Base-by-base conservation (phyloP, 2,888 invertebrate species). In the Ypsolopha sequella region DNA sequence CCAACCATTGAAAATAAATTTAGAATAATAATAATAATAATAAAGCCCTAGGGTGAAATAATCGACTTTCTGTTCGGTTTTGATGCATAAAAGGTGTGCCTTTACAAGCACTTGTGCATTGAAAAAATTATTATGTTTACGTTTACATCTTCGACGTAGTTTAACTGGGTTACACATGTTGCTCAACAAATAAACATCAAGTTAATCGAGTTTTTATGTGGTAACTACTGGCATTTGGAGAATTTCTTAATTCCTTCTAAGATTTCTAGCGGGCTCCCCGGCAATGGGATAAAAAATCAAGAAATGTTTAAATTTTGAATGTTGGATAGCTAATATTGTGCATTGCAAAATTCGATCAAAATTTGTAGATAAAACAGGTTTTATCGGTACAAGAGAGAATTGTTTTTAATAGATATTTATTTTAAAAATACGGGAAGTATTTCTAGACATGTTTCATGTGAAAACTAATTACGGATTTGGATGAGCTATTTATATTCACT, bases 151-250 rank as follows among this genome's bases (percentile, higher is more conserved):
- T 35, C 39, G 11, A 44, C 14, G 11, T 11, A 41, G 24, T 11
- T 9, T 14, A 51, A 47, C 36, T 41, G 33, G 51, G 49, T 49
- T 49, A 49, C 39, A 24, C 48, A 36, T 38, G 34, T 50, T 50
- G 43, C 50, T 13, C 14, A 50, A 50, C 48, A 41, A 48, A 39
- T 48, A 48, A 48, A 48, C 33, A 48, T 39, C 24, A 48, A 39
- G 33, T 39, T 33, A 39, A 33, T 24, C 41, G 36, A 47, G 47
- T 47, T 47, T 36, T 36, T 47, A 9, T 36, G 36, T 36, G 11
- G 47, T 36, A 47, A 47, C 47, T 14, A 41, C 33, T 49, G 49
- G 49, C 39, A 49, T 49, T 49, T 49, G 41, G 41, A 6, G 41
- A 49, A 49, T 47, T 39, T 41, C 49, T 49, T 49, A 39, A 49